phyloP scores from a whole-genome alignment of 1,140 invertebrate genomes.

The Antheraea pernyi region DNA sequence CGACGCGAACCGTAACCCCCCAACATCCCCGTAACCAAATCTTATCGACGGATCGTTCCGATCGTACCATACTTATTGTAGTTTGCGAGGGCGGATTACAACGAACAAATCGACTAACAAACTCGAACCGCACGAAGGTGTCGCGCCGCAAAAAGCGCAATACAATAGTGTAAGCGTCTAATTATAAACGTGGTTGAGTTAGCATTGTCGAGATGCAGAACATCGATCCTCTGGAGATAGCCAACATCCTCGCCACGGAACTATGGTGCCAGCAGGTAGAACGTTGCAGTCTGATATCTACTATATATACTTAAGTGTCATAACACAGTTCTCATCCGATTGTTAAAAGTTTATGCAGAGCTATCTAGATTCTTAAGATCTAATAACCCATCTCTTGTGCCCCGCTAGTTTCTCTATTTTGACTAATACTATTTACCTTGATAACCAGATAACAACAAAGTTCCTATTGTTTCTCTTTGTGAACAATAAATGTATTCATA shows the following conservation, averaged over 20 bases:
- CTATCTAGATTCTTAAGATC: neutral
- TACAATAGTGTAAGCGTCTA: conserved; percentile 77
- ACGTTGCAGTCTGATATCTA: neutral
- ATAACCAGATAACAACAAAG: too few species aligned
- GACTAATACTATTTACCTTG: neutral
- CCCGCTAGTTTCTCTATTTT: neutral
- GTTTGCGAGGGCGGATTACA: conserved; percentile 72
- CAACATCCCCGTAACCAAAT: conserved; percentile 15
- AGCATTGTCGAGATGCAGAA: conserved; percentile 66
- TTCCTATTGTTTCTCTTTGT: too few species aligned
- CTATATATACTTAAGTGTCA: neutral
- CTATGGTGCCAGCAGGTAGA: conserved; percentile 87
- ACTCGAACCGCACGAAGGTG: conserved; percentile 75
- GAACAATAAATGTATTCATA: too few species aligned
- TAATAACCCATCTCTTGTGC: neutral
- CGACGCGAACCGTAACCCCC: conserved; percentile 17
- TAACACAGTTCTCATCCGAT: neutral
- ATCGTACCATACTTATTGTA: conserved; percentile 38
- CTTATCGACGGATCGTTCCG: conserved; percentile 34
- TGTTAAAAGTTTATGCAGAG: neutral
- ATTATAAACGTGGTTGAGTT: conserved; percentile 71
- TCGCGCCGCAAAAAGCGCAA: conserved; percentile 76
- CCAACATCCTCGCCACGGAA: conserved; percentile 89
- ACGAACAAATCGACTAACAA: conserved; percentile 77
- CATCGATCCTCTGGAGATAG: conserved; percentile 89